These are phyloP conservation scores for Pollenia labialis DNA, from an alignment of 2,888 invertebrate genomes.

Conservation along the genomic window DNA sequence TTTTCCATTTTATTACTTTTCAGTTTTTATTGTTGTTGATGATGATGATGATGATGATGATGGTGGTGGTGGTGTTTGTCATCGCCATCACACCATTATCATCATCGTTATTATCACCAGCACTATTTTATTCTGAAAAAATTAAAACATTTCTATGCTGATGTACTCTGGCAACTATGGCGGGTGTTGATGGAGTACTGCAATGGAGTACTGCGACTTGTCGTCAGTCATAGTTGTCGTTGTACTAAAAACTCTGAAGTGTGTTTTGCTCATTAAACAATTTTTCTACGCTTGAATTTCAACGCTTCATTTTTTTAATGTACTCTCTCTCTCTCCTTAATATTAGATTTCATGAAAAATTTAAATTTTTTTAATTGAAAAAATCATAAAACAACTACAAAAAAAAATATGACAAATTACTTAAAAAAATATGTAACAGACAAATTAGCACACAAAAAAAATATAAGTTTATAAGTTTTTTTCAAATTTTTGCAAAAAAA, in stretches of 20 bases:
- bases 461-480: conserved; percentile 1
- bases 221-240: conserved; percentile 27
- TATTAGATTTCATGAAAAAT: conserved; percentile 70
- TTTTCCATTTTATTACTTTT: conserved; percentile 52
- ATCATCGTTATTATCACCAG: conserved; percentile 12
- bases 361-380: conserved; percentile 67
- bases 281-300: conserved; percentile 67
- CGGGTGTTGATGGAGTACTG: conserved; percentile 34
- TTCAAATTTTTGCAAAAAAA: background rate
- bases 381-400: conserved; percentile 37
- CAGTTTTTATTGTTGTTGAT: conserved; percentile 32
- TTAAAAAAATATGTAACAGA: conserved; percentile 57
- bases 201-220: conserved; percentile 34
- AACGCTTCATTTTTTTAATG: conserved; percentile 61
- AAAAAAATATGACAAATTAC: conserved; percentile 64
- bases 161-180: conserved; percentile 17
- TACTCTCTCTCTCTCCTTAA: conserved; percentile 60
- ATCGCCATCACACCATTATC: background rate
- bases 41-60: background rate
- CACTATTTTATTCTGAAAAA: conserved; percentile 11
- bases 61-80: background rate
- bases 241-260: conserved; percentile 51
- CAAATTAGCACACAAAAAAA: conserved; percentile 60
- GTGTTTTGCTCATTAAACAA: conserved; percentile 70
- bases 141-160: background rate